phyloP scores from a whole-genome alignment of 1,140 invertebrate species.

The Cardiocondyla obscurior region DNA sequence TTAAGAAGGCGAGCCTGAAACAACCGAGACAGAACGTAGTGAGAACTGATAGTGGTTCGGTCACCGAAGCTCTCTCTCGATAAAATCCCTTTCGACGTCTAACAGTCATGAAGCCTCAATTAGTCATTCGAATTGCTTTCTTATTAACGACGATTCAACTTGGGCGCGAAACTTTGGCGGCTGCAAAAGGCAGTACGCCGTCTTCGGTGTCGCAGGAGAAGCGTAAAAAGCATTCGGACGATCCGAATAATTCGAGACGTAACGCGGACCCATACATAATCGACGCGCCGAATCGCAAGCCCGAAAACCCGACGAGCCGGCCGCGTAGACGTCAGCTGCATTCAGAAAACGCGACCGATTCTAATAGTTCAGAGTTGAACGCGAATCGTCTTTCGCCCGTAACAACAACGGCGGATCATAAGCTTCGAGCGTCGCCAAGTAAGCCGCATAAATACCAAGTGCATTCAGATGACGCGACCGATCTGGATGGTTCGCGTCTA shows the following conservation, averaged over 20 bases:
- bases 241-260: neutral
- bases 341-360: neutral
- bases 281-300: neutral
- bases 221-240: too few species aligned
- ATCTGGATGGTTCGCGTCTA: neutral
- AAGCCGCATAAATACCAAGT: too few species aligned
- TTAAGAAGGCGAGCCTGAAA: neutral
- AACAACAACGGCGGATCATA: neutral
- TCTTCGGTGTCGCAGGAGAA: neutral
- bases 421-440: too few species aligned
- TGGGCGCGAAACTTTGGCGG: neutral
- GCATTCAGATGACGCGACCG: neutral
- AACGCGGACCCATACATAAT: neutral
- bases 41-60: neutral
- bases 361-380: neutral
- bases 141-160: constrained; percentile 3
- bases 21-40: neutral
- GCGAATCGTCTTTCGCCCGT: neutral
- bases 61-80: neutral
- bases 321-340: neutral
- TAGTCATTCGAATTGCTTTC: neutral
- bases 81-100: neutral
- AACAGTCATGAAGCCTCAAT: neutral
- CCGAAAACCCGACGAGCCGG: neutral
- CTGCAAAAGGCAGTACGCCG: neutral